Percentiles rank a stretch among this genome's conserved stretches.
Conservation (phyloP, 2,888 invertebrate species). For the Caprella mutica region DNA sequence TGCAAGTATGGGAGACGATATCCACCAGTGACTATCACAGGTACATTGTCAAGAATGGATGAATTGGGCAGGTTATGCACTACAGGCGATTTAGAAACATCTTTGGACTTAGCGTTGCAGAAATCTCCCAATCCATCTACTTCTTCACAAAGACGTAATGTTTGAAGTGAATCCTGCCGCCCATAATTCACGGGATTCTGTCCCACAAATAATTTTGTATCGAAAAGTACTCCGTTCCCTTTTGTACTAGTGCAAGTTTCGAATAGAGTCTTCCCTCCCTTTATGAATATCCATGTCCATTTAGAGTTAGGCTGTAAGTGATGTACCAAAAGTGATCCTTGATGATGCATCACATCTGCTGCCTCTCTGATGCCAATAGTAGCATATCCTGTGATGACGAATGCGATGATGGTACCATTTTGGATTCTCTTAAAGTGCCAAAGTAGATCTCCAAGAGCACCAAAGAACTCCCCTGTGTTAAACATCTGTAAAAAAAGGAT, state of each 20-base stretch:
- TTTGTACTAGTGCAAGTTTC: slow-evolving; percentile 17
- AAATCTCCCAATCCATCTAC: slow-evolving; percentile 23
- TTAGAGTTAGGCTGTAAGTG: slow-evolving; percentile 17
- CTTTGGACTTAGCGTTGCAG: slow-evolving; percentile 21
- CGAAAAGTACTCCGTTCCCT: slow-evolving; percentile 10
- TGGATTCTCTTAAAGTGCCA: slow-evolving; percentile 19
- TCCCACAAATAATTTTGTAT: slow-evolving; percentile 14
- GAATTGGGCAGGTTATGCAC: slow-evolving; percentile 2
- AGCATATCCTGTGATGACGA: slow-evolving; percentile 16
- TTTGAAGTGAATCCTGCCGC: slow-evolving; percentile 3
- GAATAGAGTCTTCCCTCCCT: slow-evolving; percentile 26
- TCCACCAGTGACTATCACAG: slow-evolving; percentile 25
- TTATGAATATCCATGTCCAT: slow-evolving; percentile 32
- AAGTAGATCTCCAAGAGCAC: slow-evolving; percentile 22
- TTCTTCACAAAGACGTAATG: slow-evolving; percentile 15
- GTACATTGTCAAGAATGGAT: slow-evolving; percentile 10
- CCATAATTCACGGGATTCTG: no score
- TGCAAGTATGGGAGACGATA: slow-evolving; percentile 24
- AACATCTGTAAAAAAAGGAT: slow-evolving; percentile 17
- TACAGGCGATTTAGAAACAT: slow-evolving; percentile 13
- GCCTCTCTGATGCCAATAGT: slow-evolving; percentile 9
- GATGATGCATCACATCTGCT: not conserved
- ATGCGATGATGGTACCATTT: slow-evolving; percentile 19
- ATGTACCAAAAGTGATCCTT: slow-evolving; percentile 22
- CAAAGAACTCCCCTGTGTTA: slow-evolving; percentile 19